Percentiles rank a stretch among this genome's conserved stretches.
Evolutionary conservation across 2,888 invertebrate species (phyloP).

Genomic region (Oegoconia quadripuncta): DNA sequence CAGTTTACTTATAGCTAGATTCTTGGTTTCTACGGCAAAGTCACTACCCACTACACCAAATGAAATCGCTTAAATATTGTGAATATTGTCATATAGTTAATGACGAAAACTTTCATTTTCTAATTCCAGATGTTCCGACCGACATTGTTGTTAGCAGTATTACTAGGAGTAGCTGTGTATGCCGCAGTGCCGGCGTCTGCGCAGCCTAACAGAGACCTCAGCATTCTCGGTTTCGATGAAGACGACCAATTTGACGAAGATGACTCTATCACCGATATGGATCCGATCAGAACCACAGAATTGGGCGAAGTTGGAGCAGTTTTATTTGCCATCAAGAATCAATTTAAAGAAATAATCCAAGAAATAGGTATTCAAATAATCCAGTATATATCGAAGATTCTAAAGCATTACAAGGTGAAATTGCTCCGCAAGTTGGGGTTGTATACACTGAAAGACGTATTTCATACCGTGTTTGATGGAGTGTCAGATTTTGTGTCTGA

Average conservation of each 20-base stretch:
- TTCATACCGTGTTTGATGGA: conserved; percentile 38
- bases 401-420: conserved; percentile 38
- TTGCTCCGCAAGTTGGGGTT: conserved; percentile 40
- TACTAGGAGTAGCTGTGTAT: background rate
- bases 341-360: conserved; percentile 39
- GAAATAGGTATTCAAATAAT: conserved; percentile 34
- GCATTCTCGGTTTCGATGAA: conserved; percentile 11
- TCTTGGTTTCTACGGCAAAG: too few species aligned
- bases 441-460: conserved; percentile 42
- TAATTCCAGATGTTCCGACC: conserved; percentile 31
- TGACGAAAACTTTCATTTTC: conserved; percentile 2
- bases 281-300: too few species aligned
- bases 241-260: conserved; percentile 9
- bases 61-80: too few species aligned
- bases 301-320: conserved; percentile 32
- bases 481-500: conserved; percentile 35
- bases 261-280: conserved; percentile 11
- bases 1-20: too few species aligned
- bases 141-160: background rate
- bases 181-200: background rate
- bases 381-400: conserved; percentile 28
- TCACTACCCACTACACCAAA: too few species aligned
- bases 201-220: background rate
- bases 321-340: conserved; percentile 35
- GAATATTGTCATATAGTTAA: background rate